Conservation (phyloP, 2,797 vertebrate species). For the Ibycter americanus region DNA sequence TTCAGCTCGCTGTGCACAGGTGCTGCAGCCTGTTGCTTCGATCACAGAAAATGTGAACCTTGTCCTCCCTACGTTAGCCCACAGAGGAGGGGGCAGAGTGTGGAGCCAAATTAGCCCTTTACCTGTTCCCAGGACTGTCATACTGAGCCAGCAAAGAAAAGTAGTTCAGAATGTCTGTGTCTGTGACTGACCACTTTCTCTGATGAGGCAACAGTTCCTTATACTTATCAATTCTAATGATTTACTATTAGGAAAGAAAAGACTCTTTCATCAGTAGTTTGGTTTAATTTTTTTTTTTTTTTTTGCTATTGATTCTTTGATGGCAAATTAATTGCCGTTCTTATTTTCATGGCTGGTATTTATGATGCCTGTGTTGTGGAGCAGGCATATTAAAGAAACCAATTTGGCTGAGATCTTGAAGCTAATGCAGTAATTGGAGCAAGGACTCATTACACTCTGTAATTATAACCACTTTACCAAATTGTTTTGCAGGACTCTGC, state of each 20-base stretch:
- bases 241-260: not conserved
- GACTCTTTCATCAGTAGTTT: not conserved
- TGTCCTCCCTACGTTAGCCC: rapidly evolving
- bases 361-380: not conserved
- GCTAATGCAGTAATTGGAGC: not conserved
- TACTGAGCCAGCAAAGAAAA: not conserved
- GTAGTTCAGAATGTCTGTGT: not conserved
- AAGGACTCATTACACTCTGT: not conserved
- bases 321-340: not conserved
- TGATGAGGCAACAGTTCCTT: not conserved
- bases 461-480: not conserved
- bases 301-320: not conserved
- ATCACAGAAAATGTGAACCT: rapidly evolving
- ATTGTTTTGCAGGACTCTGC: not conserved
- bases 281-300: too few species aligned
- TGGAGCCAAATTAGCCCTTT: not conserved
- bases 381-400: not conserved
- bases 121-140: not conserved
- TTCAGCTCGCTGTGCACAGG: not conserved
- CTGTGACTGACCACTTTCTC: rapidly evolving
- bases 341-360: not conserved
- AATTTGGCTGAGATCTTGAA: not conserved
- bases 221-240: not conserved
- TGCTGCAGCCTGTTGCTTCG: not conserved
- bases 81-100: not conserved